Base-by-base conservation (phyloP, 2,797 vertebrate species). In the Pseudochromis fuscus region DNA sequence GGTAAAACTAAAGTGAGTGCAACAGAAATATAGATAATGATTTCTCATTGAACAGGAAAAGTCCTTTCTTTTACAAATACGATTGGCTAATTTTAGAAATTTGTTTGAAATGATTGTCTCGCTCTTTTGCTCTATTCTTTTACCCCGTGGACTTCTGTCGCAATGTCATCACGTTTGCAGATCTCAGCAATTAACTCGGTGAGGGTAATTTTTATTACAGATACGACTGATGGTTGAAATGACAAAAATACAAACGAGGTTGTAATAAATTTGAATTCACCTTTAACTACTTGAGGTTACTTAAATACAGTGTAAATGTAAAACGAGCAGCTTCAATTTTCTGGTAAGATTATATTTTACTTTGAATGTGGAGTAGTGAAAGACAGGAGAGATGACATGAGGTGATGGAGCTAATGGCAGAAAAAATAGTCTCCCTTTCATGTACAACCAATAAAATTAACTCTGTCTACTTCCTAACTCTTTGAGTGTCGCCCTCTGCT, bases 381-480 rank as follows among this genome's bases (percentile, higher is more conserved):
- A 84, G 77, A 81, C 42, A 40, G 51, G 67, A 62, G 81, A 88
- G 88, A 90, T 92, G 85, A 88, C 87, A 88, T 69, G 82, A 75
- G 58, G 68, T 60, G 89, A 91, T 91, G 82, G 80, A 79, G 77
- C 80, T 88, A 92, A 92, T 90, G 80, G 83, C 78, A 65, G 50
- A 81, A 84, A 82, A 87, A 87, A 82, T 61, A 73, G 77, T 79
- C 67, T 88, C 78, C 60, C 53, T 86, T 82, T 80, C 79, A 35
- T 77, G 59, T 72, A 52, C 63, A 71, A 75, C 84, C 72, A 82
- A 83, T 75, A 73, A 76, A 82, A 83, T 45, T 69, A 75, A 69
- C 60, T 77, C 18, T 2, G 58, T 49, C 68, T 53, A 64, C 59
- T 77, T 71, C 72, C 23, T 64, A 52, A 60, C 67, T 67, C 67